Base-by-base conservation (phyloP, 2,113 vertebrate species). In the Mellivora capensis region DNA sequence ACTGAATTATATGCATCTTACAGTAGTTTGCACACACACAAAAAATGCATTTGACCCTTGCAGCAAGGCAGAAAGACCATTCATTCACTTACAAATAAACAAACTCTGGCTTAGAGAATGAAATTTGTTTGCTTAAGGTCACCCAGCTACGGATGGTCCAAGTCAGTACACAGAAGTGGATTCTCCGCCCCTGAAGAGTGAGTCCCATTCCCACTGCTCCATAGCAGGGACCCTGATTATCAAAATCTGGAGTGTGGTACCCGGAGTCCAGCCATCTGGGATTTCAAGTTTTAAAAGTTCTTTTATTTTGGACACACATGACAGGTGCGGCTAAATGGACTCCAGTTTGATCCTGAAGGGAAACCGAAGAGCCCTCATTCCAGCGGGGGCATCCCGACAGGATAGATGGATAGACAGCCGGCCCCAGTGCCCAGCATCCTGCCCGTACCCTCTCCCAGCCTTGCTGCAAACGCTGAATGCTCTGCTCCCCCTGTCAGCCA, bases 401-500 rank as follows among this genome's bases (percentile, higher is more conserved):
- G 47, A 27, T 6, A 54, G 27, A 44, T 42, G 59, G 17, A 23
- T 23, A 42, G 37, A 47, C 25, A 44, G 31, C 31, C 37, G 15
- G 17, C 54, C 69, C 15, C 5, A 29, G 34, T 14, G 9, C 37
- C 6, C 4, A 4, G 13, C 7, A 49, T 13, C 17, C 49, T 31
- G 15, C 44, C 21, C 39, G 25, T 49, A 39, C 23, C 29, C 15
- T 7, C 44, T 9, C 29, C 15, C 31, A 69, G 34, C 17, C 34
- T 34, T 67, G 62, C 14, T 7, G 62, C 62, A 67, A 67, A 67
- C 1, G 62, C 6, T 34, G 17, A 37, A n/a, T 3, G 7, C 18
- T 69, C 17, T 17, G 0, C 7, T 8, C 62, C 7, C 62, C 2
- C 31, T 2, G 0, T 69, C 34, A 20, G 11, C 17, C 34, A 69